A percentile compares a stretch with the other conserved stretches of the same genome.
Evolutionary conservation across 1,140 invertebrate genomes (phyloP).

Genomic region (silkworm (Bombyx mori)): DNA sequence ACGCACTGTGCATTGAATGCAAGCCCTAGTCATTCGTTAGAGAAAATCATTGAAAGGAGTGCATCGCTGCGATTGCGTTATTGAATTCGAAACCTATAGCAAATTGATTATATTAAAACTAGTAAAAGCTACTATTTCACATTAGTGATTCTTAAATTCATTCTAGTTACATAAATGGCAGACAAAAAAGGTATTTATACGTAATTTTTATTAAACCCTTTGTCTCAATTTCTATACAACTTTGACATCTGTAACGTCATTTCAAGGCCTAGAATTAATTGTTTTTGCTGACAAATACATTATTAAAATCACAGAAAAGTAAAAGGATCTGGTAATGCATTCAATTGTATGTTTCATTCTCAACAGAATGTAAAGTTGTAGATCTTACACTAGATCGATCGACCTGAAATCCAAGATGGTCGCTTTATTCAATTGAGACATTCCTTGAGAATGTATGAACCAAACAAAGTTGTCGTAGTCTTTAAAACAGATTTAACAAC

Average conservation of each 20-base stretch:
- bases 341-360: not conserved
- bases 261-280: conserved; percentile 29
- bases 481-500: conserved; percentile 9
- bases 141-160: not conserved
- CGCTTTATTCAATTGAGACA: conserved; percentile 7
- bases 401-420: conserved; percentile 47
- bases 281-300: conserved; percentile 20
- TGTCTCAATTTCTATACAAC: conserved; percentile 40
- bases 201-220: conserved; percentile 47
- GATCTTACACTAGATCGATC: conserved; percentile 18
- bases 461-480: conserved; percentile 24
- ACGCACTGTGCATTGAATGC: too few species aligned
- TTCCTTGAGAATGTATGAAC: conserved; percentile 15
- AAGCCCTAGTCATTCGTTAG: conserved; percentile 3
- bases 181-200: conserved; percentile 67
- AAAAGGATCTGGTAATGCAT: not conserved
- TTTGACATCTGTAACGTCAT: conserved; percentile 65
- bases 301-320: not conserved
- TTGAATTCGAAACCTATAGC: conserved; percentile 10
- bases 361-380: not conserved
- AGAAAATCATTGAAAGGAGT: conserved; percentile 20
- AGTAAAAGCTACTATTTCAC: too few species aligned
- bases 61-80: conserved; percentile 29
- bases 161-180: conserved; percentile 51
- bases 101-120: too few species aligned